These are phyloP conservation scores for Coryphaenoides rupestris DNA, from an alignment of 2,113 vertebrate genomes.

Conservation along the genomic window DNA sequence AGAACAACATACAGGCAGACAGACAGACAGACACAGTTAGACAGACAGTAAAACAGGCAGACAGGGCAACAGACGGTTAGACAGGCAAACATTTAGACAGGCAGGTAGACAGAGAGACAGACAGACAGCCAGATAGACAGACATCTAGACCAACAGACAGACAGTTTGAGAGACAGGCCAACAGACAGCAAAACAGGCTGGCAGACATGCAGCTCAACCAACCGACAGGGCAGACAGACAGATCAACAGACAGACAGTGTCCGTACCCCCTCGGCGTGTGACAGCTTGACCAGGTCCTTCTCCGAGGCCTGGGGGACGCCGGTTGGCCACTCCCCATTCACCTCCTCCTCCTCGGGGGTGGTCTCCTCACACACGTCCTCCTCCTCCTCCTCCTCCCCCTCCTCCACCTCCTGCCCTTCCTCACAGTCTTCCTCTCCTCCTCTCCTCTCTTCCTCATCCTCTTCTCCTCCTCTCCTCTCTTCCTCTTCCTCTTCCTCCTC, in stretches of 20 bases:
- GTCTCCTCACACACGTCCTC: slow-evolving; percentile 56
- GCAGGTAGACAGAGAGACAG: background rate
- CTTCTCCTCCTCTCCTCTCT: slow-evolving; percentile 60
- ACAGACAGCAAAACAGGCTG: background rate
- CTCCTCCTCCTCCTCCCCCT: too few relatives aligned
- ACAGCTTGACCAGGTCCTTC: slow-evolving; percentile 87
- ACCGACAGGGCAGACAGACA: slow-evolving; percentile 3
- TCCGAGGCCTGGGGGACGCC: slow-evolving; percentile 80
- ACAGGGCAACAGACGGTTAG: background rate
- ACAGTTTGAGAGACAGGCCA: background rate
- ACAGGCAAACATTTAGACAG: background rate
- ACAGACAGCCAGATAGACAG: background rate
- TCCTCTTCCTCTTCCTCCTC: slow-evolving; percentile 34
- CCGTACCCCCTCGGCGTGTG: slow-evolving; percentile 85
- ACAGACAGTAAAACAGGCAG: background rate
- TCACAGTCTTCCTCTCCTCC: slow-evolving; percentile 11
- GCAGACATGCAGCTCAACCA: background rate
- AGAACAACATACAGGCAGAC: too few relatives aligned
- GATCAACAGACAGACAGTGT: slow-evolving; percentile 1
- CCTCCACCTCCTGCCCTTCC: slow-evolving; percentile 45
- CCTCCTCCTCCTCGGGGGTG: slow-evolving; percentile 62
- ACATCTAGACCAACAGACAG: background rate
- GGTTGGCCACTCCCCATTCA: slow-evolving; percentile 61
- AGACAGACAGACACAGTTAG: too few relatives aligned
- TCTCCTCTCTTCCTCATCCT: slow-evolving; percentile 29